Base-by-base conservation (phyloP, 2,113 vertebrate genomes). In the Tympanuchus pallidicinctus region DNA sequence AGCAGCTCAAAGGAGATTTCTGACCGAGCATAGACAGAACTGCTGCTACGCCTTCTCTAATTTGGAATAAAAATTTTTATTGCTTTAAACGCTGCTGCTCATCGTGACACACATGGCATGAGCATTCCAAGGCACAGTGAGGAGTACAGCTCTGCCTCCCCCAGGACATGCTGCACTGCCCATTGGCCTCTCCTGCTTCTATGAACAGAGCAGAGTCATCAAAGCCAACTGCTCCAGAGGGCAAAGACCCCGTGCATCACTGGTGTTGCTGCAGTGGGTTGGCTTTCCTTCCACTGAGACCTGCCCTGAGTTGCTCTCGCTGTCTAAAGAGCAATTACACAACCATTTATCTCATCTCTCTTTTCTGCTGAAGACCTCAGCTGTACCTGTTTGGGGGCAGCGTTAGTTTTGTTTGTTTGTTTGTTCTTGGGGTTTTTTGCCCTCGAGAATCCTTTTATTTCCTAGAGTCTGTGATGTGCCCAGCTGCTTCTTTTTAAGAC, bases 21-120 rank as follows among this genome's bases (percentile, higher is more conserved):
- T 67, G 73, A 27, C 19, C 38, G 36, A 27, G 47, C 40, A 13
- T 5, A 63, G 81, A 34, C 10, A 0, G 0, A 27, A 10, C 2
- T 64, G 64, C 38, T 45, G 25, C 34, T 25, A 6, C 14, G 45
- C 52, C 42, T 10, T 38, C 61, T n/a, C 30, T 42, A 22, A 28
- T 1, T 36, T 14, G 50, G 67, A 87, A 48, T 0, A 34, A 57
- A 42, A 70, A 3, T 18, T 45, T 63, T 7, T 0, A 0, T 38
- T 78, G 63, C 42, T 63, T 63, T 47, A 1, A 76, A 3, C n/a
- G 45, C 24, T 5, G 6, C 2, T 59, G 66, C 63, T 85, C 10
- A 0, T 15, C 13, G 30, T 85, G 83, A 91, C 1, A 5, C 84
- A 71, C 2, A 22, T 1, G 50, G 71, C 63, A 54, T 2, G 32